These are phyloP conservation scores for Diplosoma virens DNA, from an alignment of 23 tunicate genomes.

Conservation along the genomic window DNA sequence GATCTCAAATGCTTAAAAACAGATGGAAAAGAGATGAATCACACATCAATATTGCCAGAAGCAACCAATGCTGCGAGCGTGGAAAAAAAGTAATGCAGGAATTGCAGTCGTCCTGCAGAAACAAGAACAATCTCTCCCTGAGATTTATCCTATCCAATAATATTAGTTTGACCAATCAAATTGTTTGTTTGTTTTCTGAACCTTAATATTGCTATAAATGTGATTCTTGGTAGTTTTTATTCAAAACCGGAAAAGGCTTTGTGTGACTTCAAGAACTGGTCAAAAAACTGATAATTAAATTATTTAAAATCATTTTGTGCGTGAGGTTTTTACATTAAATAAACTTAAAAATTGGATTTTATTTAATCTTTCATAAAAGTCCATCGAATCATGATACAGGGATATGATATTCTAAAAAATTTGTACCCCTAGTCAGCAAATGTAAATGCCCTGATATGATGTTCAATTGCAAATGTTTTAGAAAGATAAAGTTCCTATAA, in stretches of 20 bases:
- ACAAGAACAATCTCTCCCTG: conserved; percentile 3
- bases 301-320: conserved; percentile 10
- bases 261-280: conserved; percentile 2
- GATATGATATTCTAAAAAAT: too few relatives aligned
- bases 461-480: too few relatives aligned
- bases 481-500: too few relatives aligned
- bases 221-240: conserved; percentile 4
- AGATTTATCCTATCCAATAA: conserved; percentile 4
- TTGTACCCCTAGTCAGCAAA: too few relatives aligned
- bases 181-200: conserved; percentile 1
- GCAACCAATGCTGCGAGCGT: conserved; percentile 5
- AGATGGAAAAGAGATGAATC: conserved; percentile 1
- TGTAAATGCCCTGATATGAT: too few relatives aligned
- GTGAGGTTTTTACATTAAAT: too few relatives aligned
- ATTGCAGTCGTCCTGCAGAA: background rate
- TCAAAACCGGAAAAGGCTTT: conserved; percentile 2
- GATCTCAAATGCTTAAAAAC: conserved; percentile 3
- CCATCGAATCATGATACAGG: too few relatives aligned
- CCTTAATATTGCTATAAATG: conserved; percentile 1
- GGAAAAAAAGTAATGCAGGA: conserved; percentile 12
- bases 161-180: background rate
- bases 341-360: too few relatives aligned
- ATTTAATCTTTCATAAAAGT: too few relatives aligned
- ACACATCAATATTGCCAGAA: conserved; percentile 5
- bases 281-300: background rate